phyloP scores from a whole-genome alignment of 2,113 vertebrate genomes.

The Gymnocephalus cernua region DNA sequence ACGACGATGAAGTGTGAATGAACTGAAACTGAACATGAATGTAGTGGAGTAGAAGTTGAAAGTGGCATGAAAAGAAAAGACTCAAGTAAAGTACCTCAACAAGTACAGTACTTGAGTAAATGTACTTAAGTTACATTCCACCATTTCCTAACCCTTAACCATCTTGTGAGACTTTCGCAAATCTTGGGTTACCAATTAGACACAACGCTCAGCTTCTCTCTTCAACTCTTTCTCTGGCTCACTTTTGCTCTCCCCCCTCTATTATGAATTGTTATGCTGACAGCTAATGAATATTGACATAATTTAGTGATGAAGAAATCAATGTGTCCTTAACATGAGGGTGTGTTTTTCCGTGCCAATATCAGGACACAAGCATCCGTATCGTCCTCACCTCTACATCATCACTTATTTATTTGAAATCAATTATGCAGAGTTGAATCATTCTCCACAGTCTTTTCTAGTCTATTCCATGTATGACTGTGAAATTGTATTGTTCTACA shows the following conservation, averaged over 20 bases:
- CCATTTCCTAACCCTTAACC: no score
- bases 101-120: no score
- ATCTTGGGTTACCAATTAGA: no score
- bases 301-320: conserved; percentile 80
- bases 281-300: conserved; percentile 71
- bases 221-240: no score
- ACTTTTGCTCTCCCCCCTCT: background rate
- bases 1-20: no score
- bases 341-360: conserved; percentile 47
- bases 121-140: no score
- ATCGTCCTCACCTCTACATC: conserved; percentile 65
- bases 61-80: no score
- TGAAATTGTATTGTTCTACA: background rate
- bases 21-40: no score
- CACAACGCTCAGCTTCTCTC: background rate
- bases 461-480: background rate
- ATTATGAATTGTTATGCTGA: conserved; percentile 55
- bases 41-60: no score
- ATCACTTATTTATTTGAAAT: conserved; percentile 72
- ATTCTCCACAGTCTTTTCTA: background rate
- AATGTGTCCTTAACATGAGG: conserved; percentile 78
- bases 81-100: no score
- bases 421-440: conserved; percentile 57
- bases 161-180: no score
- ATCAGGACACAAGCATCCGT: conserved; percentile 36